These are phyloP conservation scores for Drosophila asahinai DNA, from an alignment of 1,140 invertebrate genomes.

Conservation along the genomic window DNA sequence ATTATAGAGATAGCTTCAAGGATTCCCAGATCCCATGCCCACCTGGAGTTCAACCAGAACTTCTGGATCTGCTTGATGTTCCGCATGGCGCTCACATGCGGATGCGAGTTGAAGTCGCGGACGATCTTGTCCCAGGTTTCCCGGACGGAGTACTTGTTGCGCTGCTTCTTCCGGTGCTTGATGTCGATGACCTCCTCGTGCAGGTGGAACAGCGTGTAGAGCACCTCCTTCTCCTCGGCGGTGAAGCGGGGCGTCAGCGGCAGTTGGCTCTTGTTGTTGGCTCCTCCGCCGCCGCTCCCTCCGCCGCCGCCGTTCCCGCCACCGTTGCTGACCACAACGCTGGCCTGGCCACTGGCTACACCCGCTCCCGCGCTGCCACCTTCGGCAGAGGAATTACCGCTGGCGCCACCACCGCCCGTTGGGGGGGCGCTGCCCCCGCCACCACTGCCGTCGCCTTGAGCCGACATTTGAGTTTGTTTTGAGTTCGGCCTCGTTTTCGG, in stretches of 20 bases:
- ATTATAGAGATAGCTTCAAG: background rate
- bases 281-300: background rate
- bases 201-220: slow-evolving; percentile 74
- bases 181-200: slow-evolving; percentile 84
- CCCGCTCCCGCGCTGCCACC: slow-evolving; percentile 21
- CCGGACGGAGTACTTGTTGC: slow-evolving; percentile 81
- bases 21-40: background rate
- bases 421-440: slow-evolving; percentile 31
- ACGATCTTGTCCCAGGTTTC: slow-evolving; percentile 84
- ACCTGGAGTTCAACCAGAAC: slow-evolving; percentile 85
- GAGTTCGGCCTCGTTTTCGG: slow-evolving; percentile 29
- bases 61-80: slow-evolving; percentile 84
- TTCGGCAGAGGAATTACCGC: slow-evolving; percentile 37
- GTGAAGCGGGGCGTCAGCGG: slow-evolving; percentile 81
- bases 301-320: background rate
- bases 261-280: slow-evolving; percentile 55
- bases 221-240: slow-evolving; percentile 80
- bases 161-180: slow-evolving; percentile 78
- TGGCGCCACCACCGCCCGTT: slow-evolving; percentile 26
- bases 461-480: slow-evolving; percentile 52
- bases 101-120: slow-evolving; percentile 78
- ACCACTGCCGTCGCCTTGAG: slow-evolving; percentile 40
- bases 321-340: slow-evolving; percentile 42
- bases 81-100: slow-evolving; percentile 71
- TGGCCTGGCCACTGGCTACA: slow-evolving; percentile 10